phyloP scores from a whole-genome alignment of 2,797 vertebrate genomes.

The Malurus splendens region DNA sequence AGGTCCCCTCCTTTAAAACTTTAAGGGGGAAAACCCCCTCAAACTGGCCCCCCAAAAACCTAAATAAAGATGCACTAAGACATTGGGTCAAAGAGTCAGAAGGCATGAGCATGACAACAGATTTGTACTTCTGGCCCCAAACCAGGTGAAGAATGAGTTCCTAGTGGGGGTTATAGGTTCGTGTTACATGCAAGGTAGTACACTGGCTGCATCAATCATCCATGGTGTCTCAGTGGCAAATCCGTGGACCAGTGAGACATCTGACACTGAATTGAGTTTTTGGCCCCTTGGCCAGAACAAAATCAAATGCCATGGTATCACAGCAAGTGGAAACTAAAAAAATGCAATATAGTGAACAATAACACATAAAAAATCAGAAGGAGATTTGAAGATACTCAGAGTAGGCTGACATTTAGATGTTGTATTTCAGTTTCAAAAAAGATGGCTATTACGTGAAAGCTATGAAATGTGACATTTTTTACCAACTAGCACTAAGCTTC shows the following conservation, averaged over 20 bases:
- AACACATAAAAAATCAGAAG: neutral
- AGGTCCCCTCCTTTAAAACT: neutral
- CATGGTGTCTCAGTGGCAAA: neutral
- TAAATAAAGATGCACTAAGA: neutral
- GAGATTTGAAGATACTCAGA: slow-evolving; percentile 24
- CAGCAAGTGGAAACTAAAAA: slow-evolving; percentile 45
- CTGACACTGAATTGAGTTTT: slow-evolving; percentile 25
- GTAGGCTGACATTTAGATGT: slow-evolving; percentile 54
- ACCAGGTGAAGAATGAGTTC: slow-evolving; percentile 22
- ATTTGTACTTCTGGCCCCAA: slow-evolving; percentile 25
- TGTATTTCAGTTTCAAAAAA: slow-evolving; percentile 57
- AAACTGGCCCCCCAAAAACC: neutral
- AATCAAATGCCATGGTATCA: slow-evolving; percentile 49
- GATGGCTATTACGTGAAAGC: slow-evolving; percentile 49
- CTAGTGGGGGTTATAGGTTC: neutral
- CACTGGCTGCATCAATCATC: slow-evolving; percentile 14
- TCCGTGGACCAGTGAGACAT: neutral
- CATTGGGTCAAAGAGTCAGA: neutral
- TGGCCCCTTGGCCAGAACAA: slow-evolving; percentile 40
- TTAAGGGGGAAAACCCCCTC: neutral
- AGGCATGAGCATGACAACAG: neutral
- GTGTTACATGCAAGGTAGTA: neutral
- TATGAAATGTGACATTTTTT: slow-evolving; percentile 59
- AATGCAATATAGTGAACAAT: slow-evolving; percentile 27
- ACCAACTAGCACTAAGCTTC: slow-evolving; percentile 12